Evolutionary conservation across 1,140 invertebrate genomes (phyloP).

Genomic region (Sarcophaga bullata): DNA sequence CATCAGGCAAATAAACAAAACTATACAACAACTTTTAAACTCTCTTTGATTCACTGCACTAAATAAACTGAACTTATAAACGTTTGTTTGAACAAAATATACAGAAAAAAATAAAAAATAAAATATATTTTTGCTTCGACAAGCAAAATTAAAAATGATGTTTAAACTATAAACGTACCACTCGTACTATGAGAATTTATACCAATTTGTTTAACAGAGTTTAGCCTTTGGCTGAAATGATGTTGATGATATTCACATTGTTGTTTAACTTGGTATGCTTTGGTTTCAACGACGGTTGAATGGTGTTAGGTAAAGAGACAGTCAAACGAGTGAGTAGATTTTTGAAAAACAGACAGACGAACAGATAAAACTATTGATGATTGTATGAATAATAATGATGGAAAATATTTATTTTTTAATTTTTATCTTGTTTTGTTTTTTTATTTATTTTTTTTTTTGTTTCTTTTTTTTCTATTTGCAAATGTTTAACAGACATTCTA

Average conservation of each 20-base stretch:
- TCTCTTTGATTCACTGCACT: not conserved
- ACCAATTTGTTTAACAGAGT: not conserved
- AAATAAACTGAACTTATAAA: not conserved
- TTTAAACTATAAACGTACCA: not conserved
- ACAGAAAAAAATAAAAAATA: too few species aligned
- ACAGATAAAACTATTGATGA: not conserved
- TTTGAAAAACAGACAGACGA: not conserved
- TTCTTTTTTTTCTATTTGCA: not conserved
- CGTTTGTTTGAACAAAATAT: too few species aligned
- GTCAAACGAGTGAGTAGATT: not conserved
- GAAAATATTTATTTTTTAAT: not conserved
- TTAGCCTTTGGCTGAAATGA: conserved; percentile 18
- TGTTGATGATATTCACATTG: not conserved
- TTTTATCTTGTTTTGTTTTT: not conserved
- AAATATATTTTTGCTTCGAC: too few species aligned
- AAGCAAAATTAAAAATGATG: not conserved
- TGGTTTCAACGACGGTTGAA: not conserved
- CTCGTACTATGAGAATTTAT: not conserved
- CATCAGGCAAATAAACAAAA: not conserved
- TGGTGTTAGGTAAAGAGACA: conserved; percentile 5
- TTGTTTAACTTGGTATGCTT: not conserved
- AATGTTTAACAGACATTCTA: conserved; percentile 11
- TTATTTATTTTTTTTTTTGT: not conserved
- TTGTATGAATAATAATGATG: conserved; percentile 13
- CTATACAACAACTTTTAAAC: not conserved